These are phyloP conservation scores for Ylistrum balloti DNA, from an alignment of 1,140 invertebrate species.

Conservation along the genomic window DNA sequence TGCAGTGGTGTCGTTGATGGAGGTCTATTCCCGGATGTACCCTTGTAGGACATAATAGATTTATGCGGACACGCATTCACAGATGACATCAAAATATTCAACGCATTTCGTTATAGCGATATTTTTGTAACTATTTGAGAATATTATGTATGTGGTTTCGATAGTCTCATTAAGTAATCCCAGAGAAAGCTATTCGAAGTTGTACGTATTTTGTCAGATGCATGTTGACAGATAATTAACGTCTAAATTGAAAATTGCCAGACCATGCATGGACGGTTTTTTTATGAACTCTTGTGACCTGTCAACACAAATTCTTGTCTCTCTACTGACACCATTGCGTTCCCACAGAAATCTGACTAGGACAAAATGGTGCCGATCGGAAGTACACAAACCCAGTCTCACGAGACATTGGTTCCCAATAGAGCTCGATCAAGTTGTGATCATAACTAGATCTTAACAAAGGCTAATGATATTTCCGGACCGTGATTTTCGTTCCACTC, in stretches of 20 bases:
- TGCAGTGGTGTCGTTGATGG: background rate
- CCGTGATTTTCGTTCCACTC: background rate
- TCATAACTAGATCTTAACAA: background rate
- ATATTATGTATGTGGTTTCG: no score
- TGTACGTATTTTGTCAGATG: no score
- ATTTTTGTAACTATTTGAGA: no score
- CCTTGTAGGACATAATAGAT: background rate
- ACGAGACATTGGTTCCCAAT: constrained; percentile 6
- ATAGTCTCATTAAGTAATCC: no score
- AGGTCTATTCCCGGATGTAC: constrained; percentile 1
- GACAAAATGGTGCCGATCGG: background rate
- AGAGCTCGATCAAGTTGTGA: background rate
- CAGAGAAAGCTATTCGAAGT: no score
- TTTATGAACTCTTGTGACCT: background rate
- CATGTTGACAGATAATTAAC: background rate
- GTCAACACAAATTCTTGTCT: background rate
- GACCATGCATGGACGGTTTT: background rate
- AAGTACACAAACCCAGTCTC: constrained; percentile 8
- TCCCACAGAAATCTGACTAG: background rate
- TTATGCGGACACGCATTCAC: background rate
- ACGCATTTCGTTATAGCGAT: no score
- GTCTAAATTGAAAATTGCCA: no score
- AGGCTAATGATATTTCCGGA: constrained; percentile 2
- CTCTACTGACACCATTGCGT: background rate
- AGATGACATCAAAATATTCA: no score